phyloP scores from a whole-genome alignment of 1,140 invertebrate genomes.

The Drosophila simulans region DNA sequence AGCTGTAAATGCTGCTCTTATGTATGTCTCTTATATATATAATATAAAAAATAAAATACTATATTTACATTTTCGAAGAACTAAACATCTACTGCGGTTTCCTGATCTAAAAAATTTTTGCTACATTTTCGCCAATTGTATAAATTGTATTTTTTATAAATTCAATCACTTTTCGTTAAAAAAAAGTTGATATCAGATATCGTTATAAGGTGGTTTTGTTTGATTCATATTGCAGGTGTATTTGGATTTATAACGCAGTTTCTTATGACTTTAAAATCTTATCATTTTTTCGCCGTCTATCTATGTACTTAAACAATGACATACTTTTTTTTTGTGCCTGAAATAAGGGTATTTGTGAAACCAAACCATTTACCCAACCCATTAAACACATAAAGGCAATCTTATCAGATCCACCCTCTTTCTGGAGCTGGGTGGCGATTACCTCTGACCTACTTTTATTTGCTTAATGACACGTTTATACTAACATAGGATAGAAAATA shows the following conservation, averaged over 20 bases:
- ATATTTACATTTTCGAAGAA: too few relatives aligned
- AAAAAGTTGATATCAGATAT: too few relatives aligned
- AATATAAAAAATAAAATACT: too few relatives aligned
- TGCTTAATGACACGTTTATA: neutral
- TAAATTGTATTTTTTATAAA: too few relatives aligned
- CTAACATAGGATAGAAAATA: too few relatives aligned
- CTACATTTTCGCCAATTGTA: too few relatives aligned
- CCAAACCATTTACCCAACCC: slow-evolving; percentile 34
- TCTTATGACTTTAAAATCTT: slow-evolving; percentile 51
- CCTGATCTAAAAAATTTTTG: too few relatives aligned
- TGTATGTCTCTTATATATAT: too few relatives aligned
- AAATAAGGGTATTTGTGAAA: slow-evolving; percentile 8
- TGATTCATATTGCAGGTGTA: neutral
- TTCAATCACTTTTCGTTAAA: too few relatives aligned
- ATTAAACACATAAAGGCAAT: slow-evolving; percentile 36
- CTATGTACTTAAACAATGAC: slow-evolving; percentile 34
- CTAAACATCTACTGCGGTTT: too few relatives aligned
- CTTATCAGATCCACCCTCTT: slow-evolving; percentile 43
- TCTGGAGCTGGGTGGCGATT: neutral
- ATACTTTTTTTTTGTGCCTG: slow-evolving; percentile 20
- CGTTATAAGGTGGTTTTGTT: too few relatives aligned
- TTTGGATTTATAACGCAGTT: slow-evolving; percentile 4
- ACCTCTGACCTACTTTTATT: slow-evolving; percentile 15
- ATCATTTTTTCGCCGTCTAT: slow-evolving; percentile 53
- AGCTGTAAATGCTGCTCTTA: too few relatives aligned